Base-by-base conservation (phyloP, 2,113 vertebrate species). In the Cygnus atratus region DNA sequence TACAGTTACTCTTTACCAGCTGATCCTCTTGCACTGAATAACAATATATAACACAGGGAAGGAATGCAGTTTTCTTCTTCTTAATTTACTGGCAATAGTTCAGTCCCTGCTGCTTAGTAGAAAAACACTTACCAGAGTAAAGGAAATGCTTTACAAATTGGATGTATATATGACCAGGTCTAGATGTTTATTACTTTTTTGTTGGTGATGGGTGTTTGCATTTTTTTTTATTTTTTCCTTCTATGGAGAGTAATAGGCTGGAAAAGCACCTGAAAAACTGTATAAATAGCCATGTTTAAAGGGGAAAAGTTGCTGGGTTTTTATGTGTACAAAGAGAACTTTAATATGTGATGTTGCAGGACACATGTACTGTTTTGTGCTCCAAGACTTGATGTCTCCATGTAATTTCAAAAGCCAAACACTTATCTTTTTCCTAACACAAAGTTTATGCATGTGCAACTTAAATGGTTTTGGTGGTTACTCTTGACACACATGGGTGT, bases 401-500 rank as follows among this genome's bases (percentile, higher is more conserved):
- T 29, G 10, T 7, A 37, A 8, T 14, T 63, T 62, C 65, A 44
- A 48, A 86, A 88, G 21, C 61, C 57, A 41, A 54, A 17, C 15
- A 21, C 13, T 48, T 46, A 20, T 5, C 20, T 90, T 88, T 72
- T 73, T 41, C 35, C 0, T 1, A 50, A 25, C 3, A 2, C 20
- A n/a, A 37, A 52, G 19, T 20, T 81, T 63, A 17, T 55, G 21
- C 9, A 6, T 3, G 9, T 54, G 52, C 11, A 37, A 0, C 10
- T 41, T 29, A 14, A 41, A n/a, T 22, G 21, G 6, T 48, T 84
- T 84, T 1, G 1, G 11, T 73, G 13, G 29, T 81, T 74, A 21
- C 15, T 37, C 29, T 77, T 74, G 41, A 48, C 18, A 33, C 0
- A 0, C 0, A 0, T 0, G 3, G 57, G 11, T 13, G n/a, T 55